Conservation (phyloP, 2,797 vertebrate species). For the Sebastolobus alascanus region DNA sequence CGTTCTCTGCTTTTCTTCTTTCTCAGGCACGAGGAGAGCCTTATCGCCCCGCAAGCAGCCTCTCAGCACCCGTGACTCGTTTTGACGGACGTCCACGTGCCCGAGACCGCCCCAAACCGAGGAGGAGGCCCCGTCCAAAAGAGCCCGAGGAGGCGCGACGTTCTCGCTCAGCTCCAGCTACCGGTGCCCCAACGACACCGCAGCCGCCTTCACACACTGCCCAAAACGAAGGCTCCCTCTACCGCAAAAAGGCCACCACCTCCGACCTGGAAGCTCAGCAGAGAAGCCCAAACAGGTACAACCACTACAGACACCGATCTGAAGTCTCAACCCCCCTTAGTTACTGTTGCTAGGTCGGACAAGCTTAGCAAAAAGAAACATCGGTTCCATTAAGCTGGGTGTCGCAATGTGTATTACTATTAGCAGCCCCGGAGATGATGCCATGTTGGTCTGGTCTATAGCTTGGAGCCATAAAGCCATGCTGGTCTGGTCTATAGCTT, state of each 20-base stretch:
- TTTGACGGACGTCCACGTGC: conserved; percentile 92
- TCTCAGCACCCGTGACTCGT: conserved; percentile 90
- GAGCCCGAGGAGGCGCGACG: conserved; percentile 88
- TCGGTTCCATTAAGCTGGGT: too few relatives aligned
- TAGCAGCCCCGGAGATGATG: too few relatives aligned
- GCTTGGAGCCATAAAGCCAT: too few relatives aligned
- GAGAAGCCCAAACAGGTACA: conserved; percentile 93
- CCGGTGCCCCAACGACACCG: conserved; percentile 86
- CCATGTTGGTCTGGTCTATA: too few relatives aligned
- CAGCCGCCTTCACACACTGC: conserved; percentile 87
- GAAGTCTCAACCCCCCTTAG: too few relatives aligned
- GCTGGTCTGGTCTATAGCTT: too few relatives aligned
- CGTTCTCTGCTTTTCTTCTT: background rate
- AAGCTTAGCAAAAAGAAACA: too few relatives aligned
- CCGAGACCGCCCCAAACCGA: conserved; percentile 91
- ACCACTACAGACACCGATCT: background rate
- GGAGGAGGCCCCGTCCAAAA: conserved; percentile 91
- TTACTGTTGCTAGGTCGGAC: too few relatives aligned
- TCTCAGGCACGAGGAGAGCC: conserved; percentile 85
- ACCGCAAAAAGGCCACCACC: conserved; percentile 88
- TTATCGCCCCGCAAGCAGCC: conserved; percentile 87
- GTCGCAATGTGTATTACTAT: too few relatives aligned
- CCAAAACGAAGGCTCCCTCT: conserved; percentile 91
- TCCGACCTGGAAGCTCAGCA: conserved; percentile 91
- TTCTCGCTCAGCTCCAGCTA: conserved; percentile 92